These are phyloP conservation scores for Limnephilus marmoratus DNA, from an alignment of 2,888 invertebrate genomes.

Conservation along the genomic window DNA sequence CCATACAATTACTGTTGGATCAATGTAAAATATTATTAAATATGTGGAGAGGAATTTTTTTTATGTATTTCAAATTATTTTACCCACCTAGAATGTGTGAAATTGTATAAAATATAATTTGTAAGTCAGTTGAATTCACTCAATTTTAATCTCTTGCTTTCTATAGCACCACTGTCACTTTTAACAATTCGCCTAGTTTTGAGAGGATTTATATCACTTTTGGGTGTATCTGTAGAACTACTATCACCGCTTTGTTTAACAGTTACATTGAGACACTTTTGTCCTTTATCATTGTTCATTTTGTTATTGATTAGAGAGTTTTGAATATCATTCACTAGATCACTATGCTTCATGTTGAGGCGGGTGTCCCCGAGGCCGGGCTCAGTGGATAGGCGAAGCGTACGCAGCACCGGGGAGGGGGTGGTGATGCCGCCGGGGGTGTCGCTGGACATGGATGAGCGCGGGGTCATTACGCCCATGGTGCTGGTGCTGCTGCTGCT, in stretches of 20 bases:
- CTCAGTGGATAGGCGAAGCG: slow-evolving; percentile 75
- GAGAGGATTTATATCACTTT: slow-evolving; percentile 47
- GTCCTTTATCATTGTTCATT: slow-evolving; percentile 76
- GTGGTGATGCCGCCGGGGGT: not conserved
- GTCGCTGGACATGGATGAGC: not conserved
- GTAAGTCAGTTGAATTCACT: slow-evolving; percentile 60
- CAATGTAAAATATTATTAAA: slow-evolving; percentile 45
- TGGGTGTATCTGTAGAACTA: slow-evolving; percentile 41
- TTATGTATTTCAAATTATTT: not conserved
- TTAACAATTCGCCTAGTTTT: slow-evolving; percentile 61
- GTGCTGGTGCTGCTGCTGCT: not conserved
- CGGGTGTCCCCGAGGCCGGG: slow-evolving; percentile 70
- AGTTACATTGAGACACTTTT: slow-evolving; percentile 65
- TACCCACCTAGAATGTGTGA: not conserved
- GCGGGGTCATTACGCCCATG: not conserved
- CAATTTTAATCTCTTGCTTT: slow-evolving; percentile 63
- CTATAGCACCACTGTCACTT: slow-evolving; percentile 60
- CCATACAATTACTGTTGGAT: slow-evolving; percentile 11
- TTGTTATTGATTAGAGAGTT: slow-evolving; percentile 76
- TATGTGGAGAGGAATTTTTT: slow-evolving; percentile 9
- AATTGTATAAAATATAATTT: slow-evolving; percentile 35
- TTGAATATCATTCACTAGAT: slow-evolving; percentile 77
- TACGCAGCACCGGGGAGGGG: slow-evolving; percentile 69
- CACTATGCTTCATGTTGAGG: slow-evolving; percentile 72
- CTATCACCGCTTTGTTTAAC: slow-evolving; percentile 49